A percentile compares a stretch with the other conserved stretches of the same genome.
Conservation (phyloP, 2,797 vertebrate species). For the Gouania willdenowi region DNA sequence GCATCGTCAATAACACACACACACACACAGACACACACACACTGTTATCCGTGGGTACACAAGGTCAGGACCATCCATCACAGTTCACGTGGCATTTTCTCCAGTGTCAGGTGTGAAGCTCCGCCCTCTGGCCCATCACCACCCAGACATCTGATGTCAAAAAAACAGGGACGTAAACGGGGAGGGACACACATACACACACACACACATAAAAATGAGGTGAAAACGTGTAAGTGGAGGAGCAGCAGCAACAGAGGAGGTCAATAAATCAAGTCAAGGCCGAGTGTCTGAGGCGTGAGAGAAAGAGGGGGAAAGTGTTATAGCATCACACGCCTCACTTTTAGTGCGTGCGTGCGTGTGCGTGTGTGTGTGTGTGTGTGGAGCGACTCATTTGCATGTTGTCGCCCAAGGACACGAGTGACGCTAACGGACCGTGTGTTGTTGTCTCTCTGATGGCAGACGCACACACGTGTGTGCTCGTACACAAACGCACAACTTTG, state of each 20-base stretch:
- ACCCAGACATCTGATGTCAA: too few relatives aligned
- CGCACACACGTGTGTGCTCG: too few relatives aligned
- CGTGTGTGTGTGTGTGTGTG: constrained; percentile 11
- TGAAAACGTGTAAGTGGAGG: neutral
- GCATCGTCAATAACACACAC: too few relatives aligned
- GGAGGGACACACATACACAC: constrained; percentile 4
- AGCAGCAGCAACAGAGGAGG: constrained; percentile 11
- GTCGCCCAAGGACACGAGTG: too few relatives aligned
- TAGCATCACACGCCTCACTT: constrained; percentile 11
- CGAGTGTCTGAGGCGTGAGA: constrained; percentile 29
- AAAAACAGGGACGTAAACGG: too few relatives aligned
- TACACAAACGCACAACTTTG: too few relatives aligned
- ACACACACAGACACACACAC: too few relatives aligned
- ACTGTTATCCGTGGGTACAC: neutral
- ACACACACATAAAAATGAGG: neutral
- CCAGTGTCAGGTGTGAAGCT: constrained; percentile 35
- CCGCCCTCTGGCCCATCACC: constrained; percentile 3
- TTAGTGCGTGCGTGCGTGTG: neutral
- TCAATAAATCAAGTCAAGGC: constrained; percentile 58
- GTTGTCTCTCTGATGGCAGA: too few relatives aligned
- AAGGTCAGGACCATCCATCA: constrained; percentile 57
- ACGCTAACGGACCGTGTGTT: too few relatives aligned
- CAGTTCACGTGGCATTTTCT: constrained; percentile 27
- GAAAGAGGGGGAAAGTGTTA: constrained; percentile 41
- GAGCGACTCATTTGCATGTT: constrained; percentile 48